Base-by-base conservation (phyloP, 1,140 invertebrate species). In the Apis florea region DNA sequence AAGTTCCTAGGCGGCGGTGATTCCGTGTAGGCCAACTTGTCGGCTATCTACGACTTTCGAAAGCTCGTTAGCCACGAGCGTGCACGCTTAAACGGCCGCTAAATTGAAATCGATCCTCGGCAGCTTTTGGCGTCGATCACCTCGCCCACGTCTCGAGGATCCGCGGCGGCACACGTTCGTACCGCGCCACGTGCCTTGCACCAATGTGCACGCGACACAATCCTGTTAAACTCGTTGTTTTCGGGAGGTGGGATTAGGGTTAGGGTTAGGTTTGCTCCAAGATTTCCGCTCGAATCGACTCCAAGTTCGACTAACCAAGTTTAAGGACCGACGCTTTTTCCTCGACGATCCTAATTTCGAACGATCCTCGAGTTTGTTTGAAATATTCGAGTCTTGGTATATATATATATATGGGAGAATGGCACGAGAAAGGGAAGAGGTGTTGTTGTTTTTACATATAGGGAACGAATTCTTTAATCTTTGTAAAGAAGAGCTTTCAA, bases 81-180 rank as follows among this genome's bases (percentile, higher is more conserved):
- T 90, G 91, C 89, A 90, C 87, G 89, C 89, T 93, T 93, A 93
- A 90, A 93, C 90, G 91, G 92, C 77, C 90, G 91, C 88, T 93
- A 93, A 93, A 93, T 93, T 93, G 92, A 93, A 93, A 93, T 93
- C 92, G 93, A 93, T 93, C 91, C 89, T 81, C 75, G 78, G 78
- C 82, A 70, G 80, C 77, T 85, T 70, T 82, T 61, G 84, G 82
- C 83, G 86, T 92, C 89, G 90, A 93, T 92, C 86, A 75, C 85
- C 75, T 58, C 59, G 11, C 58, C 24, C 54, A 67, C 71, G 61
- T 77, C 80, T 67, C 85, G 85, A 81, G 83, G 64, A 86, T 86
- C 86, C 82, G 64, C 84, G 85, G 82, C 63, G 71, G 73, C 76
- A 84, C 79, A 63, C 77, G 74, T 77, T 80, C 83, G 71, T 63